phyloP scores from a whole-genome alignment of 2,113 vertebrate species.

The Paramisgurnus dabryanus region DNA sequence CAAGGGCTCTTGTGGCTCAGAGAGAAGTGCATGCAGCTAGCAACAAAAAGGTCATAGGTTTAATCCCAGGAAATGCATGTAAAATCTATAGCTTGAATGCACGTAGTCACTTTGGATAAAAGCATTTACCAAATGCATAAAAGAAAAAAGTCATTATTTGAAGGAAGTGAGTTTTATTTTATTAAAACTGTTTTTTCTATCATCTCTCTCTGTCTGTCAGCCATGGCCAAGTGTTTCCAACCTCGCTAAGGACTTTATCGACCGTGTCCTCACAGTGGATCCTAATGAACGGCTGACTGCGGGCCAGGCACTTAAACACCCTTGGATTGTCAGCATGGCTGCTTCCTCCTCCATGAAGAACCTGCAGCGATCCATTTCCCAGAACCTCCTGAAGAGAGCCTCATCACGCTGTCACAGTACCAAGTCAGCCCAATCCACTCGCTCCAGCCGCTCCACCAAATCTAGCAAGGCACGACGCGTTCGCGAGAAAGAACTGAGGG shows the following conservation, averaged over 20 bases:
- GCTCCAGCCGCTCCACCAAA: constrained; percentile 93
- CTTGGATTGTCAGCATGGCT: constrained; percentile 97
- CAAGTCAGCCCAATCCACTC: constrained; percentile 93
- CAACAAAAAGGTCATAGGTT: too few species aligned
- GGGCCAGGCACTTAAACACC: constrained; percentile 93
- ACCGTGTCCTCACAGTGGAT: constrained; percentile 93
- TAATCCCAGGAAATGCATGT: too few species aligned
- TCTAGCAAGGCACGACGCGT: constrained; percentile 93
- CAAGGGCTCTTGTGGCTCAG: too few species aligned
- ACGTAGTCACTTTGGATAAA: too few species aligned
- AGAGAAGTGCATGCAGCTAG: too few species aligned
- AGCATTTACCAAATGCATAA: neutral
- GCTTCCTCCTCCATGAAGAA: constrained; percentile 98
- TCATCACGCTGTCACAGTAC: constrained; percentile 98
- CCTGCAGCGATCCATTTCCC: constrained; percentile 95
- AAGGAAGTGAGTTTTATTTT: neutral
- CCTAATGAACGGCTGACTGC: constrained; percentile 88
- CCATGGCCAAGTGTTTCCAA: constrained; percentile 98
- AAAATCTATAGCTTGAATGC: too few species aligned
- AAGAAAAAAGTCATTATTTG: neutral
- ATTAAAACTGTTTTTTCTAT: neutral
- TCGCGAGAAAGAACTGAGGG: constrained; percentile 90
- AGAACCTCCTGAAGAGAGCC: constrained; percentile 94
- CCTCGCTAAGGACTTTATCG: constrained; percentile 97
- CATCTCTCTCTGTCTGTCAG: constrained; percentile 66